Evolutionary conservation across 1,140 invertebrate species (phyloP).

Genomic region (Dendrolimus punctatus): DNA sequence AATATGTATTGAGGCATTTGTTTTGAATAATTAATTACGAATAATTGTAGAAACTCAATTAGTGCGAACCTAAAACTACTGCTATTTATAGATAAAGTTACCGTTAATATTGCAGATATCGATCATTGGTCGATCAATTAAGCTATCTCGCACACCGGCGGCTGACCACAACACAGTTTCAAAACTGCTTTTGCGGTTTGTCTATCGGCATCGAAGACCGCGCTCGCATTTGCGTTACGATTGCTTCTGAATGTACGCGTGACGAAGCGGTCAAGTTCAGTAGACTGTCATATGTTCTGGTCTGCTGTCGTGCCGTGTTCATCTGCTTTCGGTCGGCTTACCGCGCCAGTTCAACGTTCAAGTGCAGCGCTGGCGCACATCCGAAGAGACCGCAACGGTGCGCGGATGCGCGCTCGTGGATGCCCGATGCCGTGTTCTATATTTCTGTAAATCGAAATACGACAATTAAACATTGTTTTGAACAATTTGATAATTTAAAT

Average conservation of each 20-base stretch:
- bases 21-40: too few relatives aligned
- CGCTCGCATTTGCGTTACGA: slow-evolving; percentile 32
- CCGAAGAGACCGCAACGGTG: slow-evolving; percentile 22
- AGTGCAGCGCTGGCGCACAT: slow-evolving; percentile 53
- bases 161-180: slow-evolving; percentile 46
- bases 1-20: too few relatives aligned
- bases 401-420: slow-evolving; percentile 29
- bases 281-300: slow-evolving; percentile 7
- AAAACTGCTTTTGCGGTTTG: slow-evolving; percentile 45
- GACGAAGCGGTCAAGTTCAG: slow-evolving; percentile 22
- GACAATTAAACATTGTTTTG: slow-evolving; percentile 15
- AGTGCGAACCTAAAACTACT: slow-evolving; percentile 18
- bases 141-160: slow-evolving; percentile 29
- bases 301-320: slow-evolving; percentile 12
- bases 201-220: slow-evolving; percentile 25
- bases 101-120: slow-evolving; percentile 15
- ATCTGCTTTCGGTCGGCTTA: slow-evolving; percentile 36
- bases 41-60: slow-evolving; percentile 6
- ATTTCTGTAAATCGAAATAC: slow-evolving; percentile 26
- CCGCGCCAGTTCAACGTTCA: slow-evolving; percentile 54
- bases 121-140: slow-evolving; percentile 33
- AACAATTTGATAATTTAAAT: slow-evolving; percentile 21
- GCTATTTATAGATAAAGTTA: slow-evolving; percentile 12
- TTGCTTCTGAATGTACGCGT: slow-evolving; percentile 23
- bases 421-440: slow-evolving; percentile 27